These are phyloP conservation scores for Trissolcus japonicus DNA, from an alignment of 2,888 invertebrate genomes.

Conservation along the genomic window DNA sequence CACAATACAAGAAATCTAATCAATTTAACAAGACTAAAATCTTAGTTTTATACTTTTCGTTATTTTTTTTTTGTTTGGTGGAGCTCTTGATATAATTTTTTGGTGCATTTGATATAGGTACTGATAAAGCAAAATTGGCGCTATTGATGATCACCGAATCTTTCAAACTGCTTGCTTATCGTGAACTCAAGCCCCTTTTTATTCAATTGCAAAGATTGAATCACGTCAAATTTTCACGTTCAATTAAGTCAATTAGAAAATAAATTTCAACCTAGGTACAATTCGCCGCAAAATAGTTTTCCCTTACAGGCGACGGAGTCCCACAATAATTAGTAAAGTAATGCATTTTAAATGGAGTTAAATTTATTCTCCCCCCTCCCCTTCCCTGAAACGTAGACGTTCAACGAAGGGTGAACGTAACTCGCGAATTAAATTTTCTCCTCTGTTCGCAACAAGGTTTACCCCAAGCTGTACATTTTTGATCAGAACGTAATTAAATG, in stretches of 20 bases:
- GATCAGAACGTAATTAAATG: constrained; percentile 38
- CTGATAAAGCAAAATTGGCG: too few relatives aligned
- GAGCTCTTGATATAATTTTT: too few relatives aligned
- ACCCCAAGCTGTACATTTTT: constrained; percentile 39
- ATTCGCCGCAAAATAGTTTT: constrained; percentile 32
- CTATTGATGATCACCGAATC: neutral
- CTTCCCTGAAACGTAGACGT: constrained; percentile 24
- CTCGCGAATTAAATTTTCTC: constrained; percentile 44
- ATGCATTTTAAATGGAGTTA: constrained; percentile 54
- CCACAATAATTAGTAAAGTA: constrained; percentile 47
- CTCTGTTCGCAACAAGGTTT: constrained; percentile 41
- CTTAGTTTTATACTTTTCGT: too few relatives aligned
- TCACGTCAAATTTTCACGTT: constrained; percentile 34
- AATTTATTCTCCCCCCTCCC: constrained; percentile 25
- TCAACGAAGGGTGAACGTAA: constrained; percentile 31
- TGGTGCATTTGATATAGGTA: too few relatives aligned
- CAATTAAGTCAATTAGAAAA: constrained; percentile 45
- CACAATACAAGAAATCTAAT: too few relatives aligned
- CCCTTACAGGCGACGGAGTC: constrained; percentile 9
- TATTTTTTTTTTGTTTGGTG: too few relatives aligned
- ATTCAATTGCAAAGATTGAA: constrained; percentile 11
- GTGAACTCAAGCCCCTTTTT: constrained; percentile 7
- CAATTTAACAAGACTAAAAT: too few relatives aligned
- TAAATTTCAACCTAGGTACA: constrained; percentile 34
- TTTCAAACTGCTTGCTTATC: constrained; percentile 20